Evolutionary conservation across 1,140 invertebrate species (phyloP).

Genomic region (Drosophila baimaii): DNA sequence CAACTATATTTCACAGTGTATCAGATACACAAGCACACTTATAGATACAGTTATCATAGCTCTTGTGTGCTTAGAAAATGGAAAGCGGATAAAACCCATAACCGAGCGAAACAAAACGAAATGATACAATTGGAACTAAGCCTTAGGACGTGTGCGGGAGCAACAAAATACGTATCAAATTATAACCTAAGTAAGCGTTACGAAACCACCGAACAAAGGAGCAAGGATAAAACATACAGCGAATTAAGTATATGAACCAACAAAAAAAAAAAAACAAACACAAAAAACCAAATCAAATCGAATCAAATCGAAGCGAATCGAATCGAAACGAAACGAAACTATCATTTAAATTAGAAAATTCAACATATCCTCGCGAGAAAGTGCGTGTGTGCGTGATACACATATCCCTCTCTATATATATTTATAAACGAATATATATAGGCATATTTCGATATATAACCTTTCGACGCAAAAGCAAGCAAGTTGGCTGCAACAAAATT

Average conservation of each 20-base stretch:
- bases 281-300: too few species aligned
- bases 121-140: slow-evolving; percentile 68
- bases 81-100: slow-evolving; percentile 60
- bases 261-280: too few species aligned
- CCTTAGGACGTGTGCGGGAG: slow-evolving; percentile 59
- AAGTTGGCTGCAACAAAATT: slow-evolving; percentile 84
- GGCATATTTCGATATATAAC: slow-evolving; percentile 39
- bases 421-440: slow-evolving; percentile 25
- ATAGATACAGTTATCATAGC: slow-evolving; percentile 63
- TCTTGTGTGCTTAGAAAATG: slow-evolving; percentile 67
- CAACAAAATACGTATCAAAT: slow-evolving; percentile 76
- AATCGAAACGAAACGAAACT: slow-evolving; percentile 40
- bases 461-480: slow-evolving; percentile 25
- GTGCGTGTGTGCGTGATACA: slow-evolving; percentile 22
- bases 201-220: slow-evolving; percentile 55
- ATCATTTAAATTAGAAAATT: slow-evolving; percentile 65
- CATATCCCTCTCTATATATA: slow-evolving; percentile 14
- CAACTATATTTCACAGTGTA: neutral
- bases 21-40: slow-evolving; percentile 9
- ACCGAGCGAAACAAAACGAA: slow-evolving; percentile 50
- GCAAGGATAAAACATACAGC: slow-evolving; percentile 47
- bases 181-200: slow-evolving; percentile 68
- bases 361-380: slow-evolving; percentile 27
- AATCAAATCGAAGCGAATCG: slow-evolving; percentile 27
- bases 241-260: slow-evolving; percentile 49